Conservation (phyloP, 2,888 invertebrate genomes). For the Drosophila basisetae region DNA sequence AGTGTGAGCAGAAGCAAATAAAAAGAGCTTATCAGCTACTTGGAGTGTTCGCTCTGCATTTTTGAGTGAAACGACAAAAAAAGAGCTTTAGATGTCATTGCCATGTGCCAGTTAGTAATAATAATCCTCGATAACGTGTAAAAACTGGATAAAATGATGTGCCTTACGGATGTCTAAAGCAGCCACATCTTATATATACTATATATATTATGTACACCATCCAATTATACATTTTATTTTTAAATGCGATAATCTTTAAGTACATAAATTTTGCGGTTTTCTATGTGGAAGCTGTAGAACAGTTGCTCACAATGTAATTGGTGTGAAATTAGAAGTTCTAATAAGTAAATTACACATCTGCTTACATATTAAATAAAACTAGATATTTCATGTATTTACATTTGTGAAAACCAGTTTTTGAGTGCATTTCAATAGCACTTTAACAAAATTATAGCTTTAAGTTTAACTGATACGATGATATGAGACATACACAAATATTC, state of each 20-base stretch:
- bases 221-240: slow-evolving; percentile 5
- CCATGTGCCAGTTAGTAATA: slow-evolving; percentile 30
- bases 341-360: slow-evolving; percentile 5
- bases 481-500: not conserved
- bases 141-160: slow-evolving; percentile 18
- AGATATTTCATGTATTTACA: not conserved
- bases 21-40: slow-evolving; percentile 53
- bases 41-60: slow-evolving; percentile 10
- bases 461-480: not conserved
- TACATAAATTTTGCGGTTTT: slow-evolving; percentile 23
- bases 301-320: slow-evolving; percentile 13
- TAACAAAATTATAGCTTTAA: not conserved
- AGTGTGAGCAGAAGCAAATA: slow-evolving; percentile 33
- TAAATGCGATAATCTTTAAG: slow-evolving; percentile 23
- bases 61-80: slow-evolving; percentile 13
- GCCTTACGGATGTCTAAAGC: slow-evolving; percentile 11
- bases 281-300: not conserved
- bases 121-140: slow-evolving; percentile 11
- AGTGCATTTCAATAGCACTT: not conserved
- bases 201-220: not conserved
- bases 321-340: not conserved
- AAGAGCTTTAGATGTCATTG: slow-evolving; percentile 48
- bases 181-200: slow-evolving; percentile 4
- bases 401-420: not conserved
- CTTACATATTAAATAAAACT: not conserved